Evolutionary conservation across 2,888 invertebrate species (phyloP).

Genomic region (Asteroscopus sphinx): DNA sequence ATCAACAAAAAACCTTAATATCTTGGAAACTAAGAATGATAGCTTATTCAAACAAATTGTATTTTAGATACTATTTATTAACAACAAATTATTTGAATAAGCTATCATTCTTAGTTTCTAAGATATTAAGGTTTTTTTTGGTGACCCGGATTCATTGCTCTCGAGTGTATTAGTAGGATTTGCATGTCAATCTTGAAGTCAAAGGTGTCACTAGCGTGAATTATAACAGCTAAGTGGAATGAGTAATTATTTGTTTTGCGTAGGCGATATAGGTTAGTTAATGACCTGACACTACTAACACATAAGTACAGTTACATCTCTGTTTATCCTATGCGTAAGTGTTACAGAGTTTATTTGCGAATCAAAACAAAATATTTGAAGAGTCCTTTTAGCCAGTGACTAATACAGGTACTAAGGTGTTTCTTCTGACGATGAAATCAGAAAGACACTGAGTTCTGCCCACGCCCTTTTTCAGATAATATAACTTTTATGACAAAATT

Average conservation of each 20-base stretch:
- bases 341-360: conserved; percentile 8
- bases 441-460: conserved; percentile 24
- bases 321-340: conserved; percentile 18
- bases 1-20: too few relatives aligned
- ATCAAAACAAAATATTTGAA: conserved; percentile 2
- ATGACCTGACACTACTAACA: conserved; percentile 1
- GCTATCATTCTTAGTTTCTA: too few relatives aligned
- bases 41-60: too few relatives aligned
- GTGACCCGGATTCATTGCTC: too few relatives aligned
- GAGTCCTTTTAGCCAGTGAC: not conserved
- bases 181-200: conserved; percentile 10
- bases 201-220: not conserved
- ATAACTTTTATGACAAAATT: conserved; percentile 12
- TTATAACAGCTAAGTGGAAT: not conserved
- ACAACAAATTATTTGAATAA: too few relatives aligned
- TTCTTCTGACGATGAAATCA: conserved; percentile 17
- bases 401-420: conserved; percentile 3
- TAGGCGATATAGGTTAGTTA: conserved; percentile 4
- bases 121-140: too few relatives aligned
- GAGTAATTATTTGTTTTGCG: conserved; percentile 3
- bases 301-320: conserved; percentile 10
- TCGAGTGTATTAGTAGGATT: too few relatives aligned
- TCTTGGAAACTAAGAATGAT: too few relatives aligned
- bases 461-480: conserved; percentile 17
- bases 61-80: too few relatives aligned